phyloP scores from a whole-genome alignment of 2,888 invertebrate species.

The Lagria hirta region DNA sequence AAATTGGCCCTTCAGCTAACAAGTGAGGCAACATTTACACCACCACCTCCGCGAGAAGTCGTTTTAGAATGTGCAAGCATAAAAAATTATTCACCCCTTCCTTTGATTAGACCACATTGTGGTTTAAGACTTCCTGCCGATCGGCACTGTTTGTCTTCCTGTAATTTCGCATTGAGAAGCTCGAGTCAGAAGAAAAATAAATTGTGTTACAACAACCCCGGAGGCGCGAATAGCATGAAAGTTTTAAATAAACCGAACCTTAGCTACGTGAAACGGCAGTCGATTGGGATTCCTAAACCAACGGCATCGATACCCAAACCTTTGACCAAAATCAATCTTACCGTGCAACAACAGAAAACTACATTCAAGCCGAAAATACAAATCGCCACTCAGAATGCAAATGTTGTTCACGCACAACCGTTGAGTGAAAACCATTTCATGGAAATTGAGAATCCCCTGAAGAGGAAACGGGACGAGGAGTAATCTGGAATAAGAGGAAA shows the following conservation, averaged over 20 bases:
- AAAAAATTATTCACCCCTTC: constrained; percentile 85
- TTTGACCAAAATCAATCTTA: constrained; percentile 64
- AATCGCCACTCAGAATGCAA: constrained; percentile 44
- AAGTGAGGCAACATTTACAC: constrained; percentile 85
- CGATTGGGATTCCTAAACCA: constrained; percentile 56
- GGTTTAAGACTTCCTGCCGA: constrained; percentile 93
- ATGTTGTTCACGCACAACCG: no score
- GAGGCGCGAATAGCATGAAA: constrained; percentile 53
- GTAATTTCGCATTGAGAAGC: constrained; percentile 62
- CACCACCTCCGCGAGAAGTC: constrained; percentile 88
- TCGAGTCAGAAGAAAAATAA: constrained; percentile 44
- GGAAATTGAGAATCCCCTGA: constrained; percentile 59
- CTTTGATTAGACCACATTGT: constrained; percentile 88
- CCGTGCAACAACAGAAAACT: constrained; percentile 51
- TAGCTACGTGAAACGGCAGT: constrained; percentile 56
- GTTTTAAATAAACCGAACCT: constrained; percentile 58
- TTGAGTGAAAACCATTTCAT: constrained; percentile 56
- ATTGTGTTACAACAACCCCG: no score
- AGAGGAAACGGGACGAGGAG: constrained; percentile 72
- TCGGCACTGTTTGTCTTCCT: constrained; percentile 83
- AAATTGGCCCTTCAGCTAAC: constrained; percentile 87
- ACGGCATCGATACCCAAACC: constrained; percentile 74
- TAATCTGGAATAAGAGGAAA: no score
- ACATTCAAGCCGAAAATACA: constrained; percentile 52
- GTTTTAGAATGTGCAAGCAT: constrained; percentile 82